A percentile compares a stretch with the other conserved stretches of the same genome.
These are phyloP conservation scores for Drosophila azteca DNA, from an alignment of 1,140 invertebrate species.

Conservation along the genomic window DNA sequence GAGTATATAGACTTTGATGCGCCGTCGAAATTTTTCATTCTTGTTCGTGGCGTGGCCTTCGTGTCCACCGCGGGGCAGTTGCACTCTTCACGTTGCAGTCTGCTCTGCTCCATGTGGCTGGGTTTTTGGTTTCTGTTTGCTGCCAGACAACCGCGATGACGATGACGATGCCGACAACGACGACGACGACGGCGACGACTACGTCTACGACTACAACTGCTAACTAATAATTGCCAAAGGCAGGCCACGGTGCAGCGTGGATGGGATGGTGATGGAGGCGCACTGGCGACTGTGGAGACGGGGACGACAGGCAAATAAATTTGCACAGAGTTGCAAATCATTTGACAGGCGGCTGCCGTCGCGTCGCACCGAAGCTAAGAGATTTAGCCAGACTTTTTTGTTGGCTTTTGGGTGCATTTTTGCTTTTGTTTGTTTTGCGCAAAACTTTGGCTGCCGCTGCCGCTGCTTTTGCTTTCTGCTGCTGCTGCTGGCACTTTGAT, in stretches of 20 bases:
- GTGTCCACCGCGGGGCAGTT: conserved; percentile 57
- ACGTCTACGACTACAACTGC: conserved; percentile 31
- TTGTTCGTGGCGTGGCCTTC: conserved; percentile 57
- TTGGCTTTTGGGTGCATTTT: conserved; percentile 49
- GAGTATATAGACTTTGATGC: conserved; percentile 1
- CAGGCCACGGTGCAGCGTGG: background rate
- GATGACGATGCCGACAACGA: too few relatives aligned
- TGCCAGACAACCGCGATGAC: conserved; percentile 25
- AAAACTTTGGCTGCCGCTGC: conserved; percentile 46
- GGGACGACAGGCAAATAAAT: conserved; percentile 58
- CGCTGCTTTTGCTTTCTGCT: conserved; percentile 24
- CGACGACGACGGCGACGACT: too few relatives aligned
- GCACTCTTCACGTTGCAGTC: conserved; percentile 60
- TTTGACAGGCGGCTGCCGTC: conserved; percentile 60
- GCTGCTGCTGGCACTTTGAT: conserved; percentile 38
- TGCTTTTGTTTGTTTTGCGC: conserved; percentile 59
- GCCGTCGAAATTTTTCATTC: background rate
- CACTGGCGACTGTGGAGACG: conserved; percentile 3
- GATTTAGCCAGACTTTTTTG: conserved; percentile 33
- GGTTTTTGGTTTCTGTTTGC: conserved; percentile 32
- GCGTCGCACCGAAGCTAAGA: conserved; percentile 15
- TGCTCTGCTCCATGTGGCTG: conserved; percentile 47
- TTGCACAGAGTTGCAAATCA: conserved; percentile 80
- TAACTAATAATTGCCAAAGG: conserved; percentile 69
- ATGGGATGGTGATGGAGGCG: background rate